phyloP scores from a whole-genome alignment of 2,888 invertebrate species.

The Metellina segmentata region DNA sequence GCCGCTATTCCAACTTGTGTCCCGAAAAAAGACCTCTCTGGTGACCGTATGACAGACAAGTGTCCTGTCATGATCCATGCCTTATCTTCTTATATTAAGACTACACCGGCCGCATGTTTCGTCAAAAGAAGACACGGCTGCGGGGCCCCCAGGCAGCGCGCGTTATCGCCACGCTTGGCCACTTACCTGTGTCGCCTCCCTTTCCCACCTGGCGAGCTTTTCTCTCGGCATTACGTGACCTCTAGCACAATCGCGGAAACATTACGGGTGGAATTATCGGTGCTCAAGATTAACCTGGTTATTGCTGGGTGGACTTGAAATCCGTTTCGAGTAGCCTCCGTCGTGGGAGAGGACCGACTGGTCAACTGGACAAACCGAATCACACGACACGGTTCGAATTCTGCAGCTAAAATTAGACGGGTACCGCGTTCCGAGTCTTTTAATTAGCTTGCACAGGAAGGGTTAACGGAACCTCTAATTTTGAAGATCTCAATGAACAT shows the following conservation, averaged over 20 bases:
- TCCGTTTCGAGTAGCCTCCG: not conserved
- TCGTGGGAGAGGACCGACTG: not conserved
- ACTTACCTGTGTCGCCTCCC: not conserved
- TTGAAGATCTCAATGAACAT: not conserved
- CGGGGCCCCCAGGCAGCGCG: not conserved
- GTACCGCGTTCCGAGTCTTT: not conserved
- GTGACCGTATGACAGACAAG: conserved; percentile 71
- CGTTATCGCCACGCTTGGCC: conserved; percentile 43
- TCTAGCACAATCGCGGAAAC: conserved; percentile 52
- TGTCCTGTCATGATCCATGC: conserved; percentile 64
- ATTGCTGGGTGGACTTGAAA: conserved; percentile 26
- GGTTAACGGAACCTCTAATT: not conserved
- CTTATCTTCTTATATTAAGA: conserved; percentile 69
- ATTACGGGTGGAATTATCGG: conserved; percentile 3
- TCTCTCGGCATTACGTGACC: conserved; percentile 43
- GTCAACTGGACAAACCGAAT: not conserved
- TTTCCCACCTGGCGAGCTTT: not conserved
- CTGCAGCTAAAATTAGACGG: not conserved
- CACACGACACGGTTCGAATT: not conserved
- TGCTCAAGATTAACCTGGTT: conserved; percentile 42
- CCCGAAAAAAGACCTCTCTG: conserved; percentile 53
- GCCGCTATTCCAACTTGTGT: not conserved
- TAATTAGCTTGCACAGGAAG: not conserved
- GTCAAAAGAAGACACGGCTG: conserved; percentile 70
- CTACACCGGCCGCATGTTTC: conserved; percentile 61